phyloP scores from a whole-genome alignment of 92 coral and sea anemone species.

The Porites divaricata region DNA sequence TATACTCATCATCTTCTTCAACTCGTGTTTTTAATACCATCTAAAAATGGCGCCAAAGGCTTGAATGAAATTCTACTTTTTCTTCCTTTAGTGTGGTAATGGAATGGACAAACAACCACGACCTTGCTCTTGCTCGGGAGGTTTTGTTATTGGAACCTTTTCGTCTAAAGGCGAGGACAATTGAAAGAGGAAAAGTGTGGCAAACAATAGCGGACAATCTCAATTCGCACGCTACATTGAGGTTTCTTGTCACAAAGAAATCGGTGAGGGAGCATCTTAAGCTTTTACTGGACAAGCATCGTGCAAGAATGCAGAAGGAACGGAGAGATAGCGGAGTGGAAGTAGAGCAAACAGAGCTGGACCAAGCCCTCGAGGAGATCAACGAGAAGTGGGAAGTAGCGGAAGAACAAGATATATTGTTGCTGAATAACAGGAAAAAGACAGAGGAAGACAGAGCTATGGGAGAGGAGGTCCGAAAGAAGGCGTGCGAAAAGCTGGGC shows the following conservation, averaged over 20 bases:
- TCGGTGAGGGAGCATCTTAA: conserved; percentile 55
- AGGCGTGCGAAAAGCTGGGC: conserved; percentile 54
- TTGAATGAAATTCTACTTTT: not conserved
- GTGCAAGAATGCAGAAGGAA: conserved; percentile 22
- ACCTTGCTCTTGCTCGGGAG: conserved; percentile 31
- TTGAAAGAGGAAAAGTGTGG: conserved; percentile 24
- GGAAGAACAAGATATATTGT: conserved; percentile 15
- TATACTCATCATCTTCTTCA: conserved; percentile 20
- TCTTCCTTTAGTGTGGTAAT: conserved; percentile 13
- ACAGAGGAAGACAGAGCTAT: conserved; percentile 41
- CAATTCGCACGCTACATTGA: conserved; percentile 13
- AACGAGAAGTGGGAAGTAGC: conserved; percentile 44
- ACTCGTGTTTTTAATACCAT: not conserved
- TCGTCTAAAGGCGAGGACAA: conserved; percentile 8
- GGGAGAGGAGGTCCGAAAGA: conserved; percentile 49
- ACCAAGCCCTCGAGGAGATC: conserved; percentile 46
- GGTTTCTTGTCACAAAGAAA: conserved; percentile 40
- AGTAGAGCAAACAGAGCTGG: conserved; percentile 44
- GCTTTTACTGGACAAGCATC: conserved; percentile 38
- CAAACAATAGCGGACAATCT: conserved; percentile 32
- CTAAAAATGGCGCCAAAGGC: conserved; percentile 21
- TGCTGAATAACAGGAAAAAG: conserved; percentile 35
- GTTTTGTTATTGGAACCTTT: conserved; percentile 24
- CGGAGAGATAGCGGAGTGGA: conserved; percentile 38
- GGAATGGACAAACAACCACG: conserved; percentile 33